These are phyloP conservation scores for Drosophila silvestris DNA, from an alignment of 2,888 invertebrate species.

Conservation along the genomic window DNA sequence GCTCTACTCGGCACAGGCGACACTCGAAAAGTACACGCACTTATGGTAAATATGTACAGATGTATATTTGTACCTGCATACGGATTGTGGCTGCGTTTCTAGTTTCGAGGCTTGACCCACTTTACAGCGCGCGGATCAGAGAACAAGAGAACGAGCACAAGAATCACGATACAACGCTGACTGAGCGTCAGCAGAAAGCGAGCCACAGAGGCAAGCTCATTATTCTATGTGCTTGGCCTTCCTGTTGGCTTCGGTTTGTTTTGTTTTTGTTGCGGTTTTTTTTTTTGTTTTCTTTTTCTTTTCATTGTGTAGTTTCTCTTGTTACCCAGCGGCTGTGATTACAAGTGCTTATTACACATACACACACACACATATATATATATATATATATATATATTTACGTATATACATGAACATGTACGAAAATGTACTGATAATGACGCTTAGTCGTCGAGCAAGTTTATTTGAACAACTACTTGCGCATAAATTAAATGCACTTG, in stretches of 20 bases:
- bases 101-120: constrained; percentile 52
- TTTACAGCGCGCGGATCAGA: constrained; percentile 49
- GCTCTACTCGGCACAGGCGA: constrained; percentile 14
- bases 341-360: constrained; percentile 44
- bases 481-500: constrained; percentile 31
- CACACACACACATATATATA: neutral
- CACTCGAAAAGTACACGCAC: constrained; percentile 43
- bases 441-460: constrained; percentile 2
- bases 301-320: constrained; percentile 58
- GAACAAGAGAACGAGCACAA: constrained; percentile 42
- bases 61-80: constrained; percentile 8
- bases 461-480: neutral
- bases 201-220: constrained; percentile 51
- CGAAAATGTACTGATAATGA: constrained; percentile 20
- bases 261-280: constrained; percentile 32
- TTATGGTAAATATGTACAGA: constrained; percentile 13
- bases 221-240: constrained; percentile 63
- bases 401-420: neutral
- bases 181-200: constrained; percentile 47
- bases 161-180: constrained; percentile 26
- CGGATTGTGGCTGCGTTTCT: constrained; percentile 40
- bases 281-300: constrained; percentile 5
- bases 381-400: neutral
- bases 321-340: constrained; percentile 52
- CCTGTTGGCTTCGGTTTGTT: constrained; percentile 36